A percentile compares a stretch with the other conserved stretches of the same genome.
Evolutionary conservation across 2,797 vertebrate genomes (phyloP).

Genomic region (Hephaestus fuliginosus): DNA sequence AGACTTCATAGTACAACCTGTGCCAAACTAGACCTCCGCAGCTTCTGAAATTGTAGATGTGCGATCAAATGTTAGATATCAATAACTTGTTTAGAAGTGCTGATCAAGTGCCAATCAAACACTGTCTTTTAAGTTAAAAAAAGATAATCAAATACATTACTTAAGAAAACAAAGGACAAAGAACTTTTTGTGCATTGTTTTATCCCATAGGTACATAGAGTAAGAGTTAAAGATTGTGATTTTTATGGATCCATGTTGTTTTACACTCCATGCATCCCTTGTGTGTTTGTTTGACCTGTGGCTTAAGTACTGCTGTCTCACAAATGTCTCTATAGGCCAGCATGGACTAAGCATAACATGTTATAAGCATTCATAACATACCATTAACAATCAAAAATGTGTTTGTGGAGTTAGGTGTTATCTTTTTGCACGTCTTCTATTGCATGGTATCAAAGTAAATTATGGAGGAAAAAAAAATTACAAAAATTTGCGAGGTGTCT

Average conservation of each 20-base stretch:
- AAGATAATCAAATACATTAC: constrained; percentile 88
- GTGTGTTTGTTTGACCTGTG: constrained; percentile 91
- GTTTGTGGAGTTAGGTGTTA: constrained; percentile 91
- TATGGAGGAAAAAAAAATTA: constrained; percentile 82
- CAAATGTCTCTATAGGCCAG: constrained; percentile 90
- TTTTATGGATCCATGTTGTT: constrained; percentile 89
- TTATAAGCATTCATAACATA: constrained; percentile 91
- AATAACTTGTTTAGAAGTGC: constrained; percentile 90
- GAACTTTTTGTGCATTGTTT: constrained; percentile 87
- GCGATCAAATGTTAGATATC: constrained; percentile 89
- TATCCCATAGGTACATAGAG: constrained; percentile 89
- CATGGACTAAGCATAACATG: constrained; percentile 91
- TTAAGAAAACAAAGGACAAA: constrained; percentile 86
- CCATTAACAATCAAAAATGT: constrained; percentile 90
- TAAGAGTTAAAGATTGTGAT: constrained; percentile 88
- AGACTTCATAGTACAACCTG: constrained; percentile 87
- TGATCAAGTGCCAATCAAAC: constrained; percentile 91
- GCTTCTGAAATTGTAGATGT: constrained; percentile 90
- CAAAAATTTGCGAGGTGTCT: constrained; percentile 82
- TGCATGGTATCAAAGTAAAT: constrained; percentile 91
- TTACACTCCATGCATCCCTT: constrained; percentile 88
- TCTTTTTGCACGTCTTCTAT: constrained; percentile 92
- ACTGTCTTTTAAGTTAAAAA: constrained; percentile 88
- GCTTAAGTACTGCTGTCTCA: constrained; percentile 90
- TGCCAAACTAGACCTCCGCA: constrained; percentile 89